phyloP scores from a whole-genome alignment of 92 coral and sea anemone genomes.

The Palythoa grandiflora region DNA sequence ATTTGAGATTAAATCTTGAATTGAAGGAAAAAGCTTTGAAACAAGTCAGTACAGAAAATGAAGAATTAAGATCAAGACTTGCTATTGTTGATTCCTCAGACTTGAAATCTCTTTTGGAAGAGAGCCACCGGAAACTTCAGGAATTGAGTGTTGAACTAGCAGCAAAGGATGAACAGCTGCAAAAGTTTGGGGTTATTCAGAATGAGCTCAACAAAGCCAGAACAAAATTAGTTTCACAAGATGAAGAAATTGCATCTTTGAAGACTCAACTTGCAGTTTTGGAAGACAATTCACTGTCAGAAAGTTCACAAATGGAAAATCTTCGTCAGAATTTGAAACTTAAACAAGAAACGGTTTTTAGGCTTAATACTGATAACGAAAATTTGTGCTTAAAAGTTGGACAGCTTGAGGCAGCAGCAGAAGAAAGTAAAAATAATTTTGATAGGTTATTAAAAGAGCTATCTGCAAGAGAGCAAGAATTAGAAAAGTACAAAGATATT shows the following conservation, averaged over 20 bases:
- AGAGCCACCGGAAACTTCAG: constrained; percentile 79
- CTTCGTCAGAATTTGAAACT: constrained; percentile 85
- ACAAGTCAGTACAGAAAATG: constrained; percentile 79
- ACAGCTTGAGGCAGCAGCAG: constrained; percentile 74
- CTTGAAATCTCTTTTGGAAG: constrained; percentile 79
- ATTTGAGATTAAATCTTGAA: constrained; percentile 72
- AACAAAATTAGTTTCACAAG: constrained; percentile 68
- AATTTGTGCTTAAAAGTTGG: constrained; percentile 69
- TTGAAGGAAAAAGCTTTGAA: constrained; percentile 79
- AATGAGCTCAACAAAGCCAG: constrained; percentile 79
- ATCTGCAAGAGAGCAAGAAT: constrained; percentile 58
- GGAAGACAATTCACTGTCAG: constrained; percentile 88
- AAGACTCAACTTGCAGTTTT: constrained; percentile 70
- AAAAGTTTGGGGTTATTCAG: constrained; percentile 72
- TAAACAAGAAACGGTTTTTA: constrained; percentile 81
- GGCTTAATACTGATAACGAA: constrained; percentile 87
- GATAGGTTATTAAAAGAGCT: constrained; percentile 67
- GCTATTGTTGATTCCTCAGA: constrained; percentile 74
- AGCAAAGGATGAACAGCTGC: constrained; percentile 70
- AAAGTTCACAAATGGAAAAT: constrained; percentile 83
- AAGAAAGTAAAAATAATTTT: constrained; percentile 74
- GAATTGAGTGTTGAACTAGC: constrained; percentile 65
- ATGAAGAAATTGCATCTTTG: constrained; percentile 70
- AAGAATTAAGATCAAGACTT: constrained; percentile 74
- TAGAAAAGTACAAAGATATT: constrained; percentile 56